phyloP scores from a whole-genome alignment of 2,888 invertebrate species.

The Tolmerus cingulatus region DNA sequence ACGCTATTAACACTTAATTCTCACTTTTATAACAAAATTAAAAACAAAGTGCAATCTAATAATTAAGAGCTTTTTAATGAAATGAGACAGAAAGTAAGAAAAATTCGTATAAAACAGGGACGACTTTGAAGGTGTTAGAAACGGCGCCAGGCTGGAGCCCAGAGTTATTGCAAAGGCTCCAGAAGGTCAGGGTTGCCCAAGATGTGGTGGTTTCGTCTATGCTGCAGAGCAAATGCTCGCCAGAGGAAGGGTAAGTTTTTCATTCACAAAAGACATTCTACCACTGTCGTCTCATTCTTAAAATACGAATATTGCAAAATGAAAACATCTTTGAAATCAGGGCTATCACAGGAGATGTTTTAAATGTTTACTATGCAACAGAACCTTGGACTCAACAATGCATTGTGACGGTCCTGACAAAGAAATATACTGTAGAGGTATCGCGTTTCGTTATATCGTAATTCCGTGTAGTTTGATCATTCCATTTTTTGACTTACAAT shows the following conservation, averaged over 20 bases:
- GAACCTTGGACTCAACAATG: slow-evolving; percentile 85
- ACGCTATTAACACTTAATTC: slow-evolving; percentile 23
- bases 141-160: slow-evolving; percentile 72
- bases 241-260: slow-evolving; percentile 79
- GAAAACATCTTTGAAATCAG: slow-evolving; percentile 61
- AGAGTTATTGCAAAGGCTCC: slow-evolving; percentile 81
- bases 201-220: slow-evolving; percentile 89
- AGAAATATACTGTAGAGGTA: slow-evolving; percentile 92
- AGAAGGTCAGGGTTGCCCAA: slow-evolving; percentile 85
- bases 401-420: slow-evolving; percentile 93
- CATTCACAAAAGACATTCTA: background rate
- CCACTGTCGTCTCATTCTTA: background rate
- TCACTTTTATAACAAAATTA: slow-evolving; percentile 34
- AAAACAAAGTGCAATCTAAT: background rate
- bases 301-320: background rate
- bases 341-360: slow-evolving; percentile 91
- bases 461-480: background rate
- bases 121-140: slow-evolving; percentile 59
- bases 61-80: background rate
- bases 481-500: background rate
- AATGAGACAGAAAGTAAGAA: background rate
- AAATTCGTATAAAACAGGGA: slow-evolving; percentile 44
- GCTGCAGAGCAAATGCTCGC: slow-evolving; percentile 93
- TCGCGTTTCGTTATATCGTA: slow-evolving; percentile 18
- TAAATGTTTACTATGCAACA: slow-evolving; percentile 85